These are phyloP conservation scores for Dichetophora obliterata DNA, from an alignment of 2,888 invertebrate genomes.

Conservation along the genomic window DNA sequence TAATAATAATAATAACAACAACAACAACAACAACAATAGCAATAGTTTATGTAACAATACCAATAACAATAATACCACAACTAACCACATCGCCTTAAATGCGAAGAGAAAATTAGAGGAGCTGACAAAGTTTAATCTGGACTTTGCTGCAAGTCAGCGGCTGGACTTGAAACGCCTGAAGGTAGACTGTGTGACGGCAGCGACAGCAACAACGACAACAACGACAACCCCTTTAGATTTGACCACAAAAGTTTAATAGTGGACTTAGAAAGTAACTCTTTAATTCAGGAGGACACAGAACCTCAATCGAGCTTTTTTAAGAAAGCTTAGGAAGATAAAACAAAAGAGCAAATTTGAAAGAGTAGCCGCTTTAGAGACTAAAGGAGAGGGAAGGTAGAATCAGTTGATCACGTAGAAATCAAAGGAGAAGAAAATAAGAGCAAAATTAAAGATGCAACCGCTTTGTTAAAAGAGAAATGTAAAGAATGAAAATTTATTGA, in stretches of 20 bases:
- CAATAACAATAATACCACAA: conserved; percentile 40
- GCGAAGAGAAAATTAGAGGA: conserved; percentile 27
- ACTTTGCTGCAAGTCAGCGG: not conserved
- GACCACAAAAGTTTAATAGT: conserved; percentile 81
- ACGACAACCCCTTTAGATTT: conserved; percentile 69
- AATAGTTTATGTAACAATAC: conserved; percentile 49
- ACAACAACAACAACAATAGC: conserved; percentile 40
- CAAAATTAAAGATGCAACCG: too few relatives aligned
- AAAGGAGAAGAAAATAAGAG: too few relatives aligned
- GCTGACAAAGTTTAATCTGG: not conserved
- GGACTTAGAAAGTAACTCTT: conserved; percentile 58
- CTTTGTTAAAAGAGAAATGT: too few relatives aligned
- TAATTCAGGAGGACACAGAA: too few relatives aligned
- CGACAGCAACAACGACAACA: conserved; percentile 22
- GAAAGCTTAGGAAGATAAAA: too few relatives aligned
- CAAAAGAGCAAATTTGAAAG: too few relatives aligned
- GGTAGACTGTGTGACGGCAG: conserved; percentile 38
- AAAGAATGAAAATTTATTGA: too few relatives aligned
- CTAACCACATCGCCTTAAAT: not conserved
- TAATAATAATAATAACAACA: too few relatives aligned
- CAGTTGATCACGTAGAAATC: too few relatives aligned
- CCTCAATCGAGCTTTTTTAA: too few relatives aligned
- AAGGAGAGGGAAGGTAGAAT: not conserved
- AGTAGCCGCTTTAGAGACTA: too few relatives aligned
- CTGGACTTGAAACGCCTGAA: conserved; percentile 52